A percentile compares a stretch with the other conserved stretches of the same genome.
These are phyloP conservation scores for Lomographa bimaculata DNA, from an alignment of 2,888 invertebrate genomes.

Conservation along the genomic window DNA sequence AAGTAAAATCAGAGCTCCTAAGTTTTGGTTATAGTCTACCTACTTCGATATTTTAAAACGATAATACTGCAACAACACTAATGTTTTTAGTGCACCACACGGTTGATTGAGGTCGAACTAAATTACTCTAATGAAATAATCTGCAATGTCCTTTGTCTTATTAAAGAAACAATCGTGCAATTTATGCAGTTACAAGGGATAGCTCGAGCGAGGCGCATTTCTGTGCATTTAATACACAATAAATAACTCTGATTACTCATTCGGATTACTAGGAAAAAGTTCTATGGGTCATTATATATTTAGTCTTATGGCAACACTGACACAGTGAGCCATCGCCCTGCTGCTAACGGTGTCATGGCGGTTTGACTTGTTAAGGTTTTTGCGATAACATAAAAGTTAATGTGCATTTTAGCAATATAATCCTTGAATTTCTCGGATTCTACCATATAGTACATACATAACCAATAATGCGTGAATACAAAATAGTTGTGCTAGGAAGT, in stretches of 20 bases:
- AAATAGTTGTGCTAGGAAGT: constrained; percentile 99
- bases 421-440: constrained; percentile 69
- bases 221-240: background rate
- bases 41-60: no score
- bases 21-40: no score
- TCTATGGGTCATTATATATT: constrained; percentile 13
- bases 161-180: background rate
- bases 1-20: no score
- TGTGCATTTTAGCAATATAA: constrained; percentile 79
- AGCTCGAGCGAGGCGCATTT: background rate
- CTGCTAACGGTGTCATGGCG: constrained; percentile 84
- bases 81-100: no score
- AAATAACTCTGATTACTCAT: constrained; percentile 13
- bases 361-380: constrained; percentile 82
- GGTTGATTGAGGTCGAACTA: no score
- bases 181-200: constrained; percentile 5
- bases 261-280: background rate
- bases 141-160: constrained; percentile 35
- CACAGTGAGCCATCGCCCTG: constrained; percentile 83
- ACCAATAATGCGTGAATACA: constrained; percentile 98
- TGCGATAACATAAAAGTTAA: constrained; percentile 79
- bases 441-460: constrained; percentile 65
- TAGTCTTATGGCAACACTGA: constrained; percentile 61
- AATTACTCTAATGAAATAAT: constrained; percentile 37
- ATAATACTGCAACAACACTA: no score